Percentiles rank a stretch among this genome's conserved stretches.
These are phyloP conservation scores for Tipula helvola DNA, from an alignment of 2,888 invertebrate species.

Conservation along the genomic window DNA sequence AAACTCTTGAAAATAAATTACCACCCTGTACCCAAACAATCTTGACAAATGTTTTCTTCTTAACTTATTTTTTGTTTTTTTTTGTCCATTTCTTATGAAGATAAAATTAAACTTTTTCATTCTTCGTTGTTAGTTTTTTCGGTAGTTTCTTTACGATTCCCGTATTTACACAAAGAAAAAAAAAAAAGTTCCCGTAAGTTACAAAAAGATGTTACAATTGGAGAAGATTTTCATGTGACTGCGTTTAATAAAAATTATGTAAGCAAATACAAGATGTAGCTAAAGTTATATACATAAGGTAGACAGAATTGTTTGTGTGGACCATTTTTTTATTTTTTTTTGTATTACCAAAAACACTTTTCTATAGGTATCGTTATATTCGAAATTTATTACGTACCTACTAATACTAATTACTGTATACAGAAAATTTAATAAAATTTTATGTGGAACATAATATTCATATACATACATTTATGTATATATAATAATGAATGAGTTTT, in stretches of 20 bases:
- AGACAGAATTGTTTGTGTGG: too few species aligned
- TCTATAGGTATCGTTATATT: too few species aligned
- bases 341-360: too few species aligned
- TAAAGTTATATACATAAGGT: too few species aligned
- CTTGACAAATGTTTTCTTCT: neutral
- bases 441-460: neutral
- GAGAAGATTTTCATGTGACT: neutral
- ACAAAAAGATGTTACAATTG: neutral
- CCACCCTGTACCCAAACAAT: neutral
- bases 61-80: neutral
- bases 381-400: too few species aligned
- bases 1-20: neutral
- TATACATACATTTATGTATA: neutral
- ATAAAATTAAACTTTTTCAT: neutral
- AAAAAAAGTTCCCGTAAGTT: neutral
- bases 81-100: neutral
- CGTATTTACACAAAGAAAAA: neutral
- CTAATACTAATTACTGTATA: too few species aligned
- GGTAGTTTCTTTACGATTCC: neutral
- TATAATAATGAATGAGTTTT: neutral
- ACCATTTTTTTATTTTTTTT: too few species aligned
- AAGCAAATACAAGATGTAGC: neutral
- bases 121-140: neutral
- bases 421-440: neutral
- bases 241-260: neutral